These are phyloP conservation scores for Drosophila histrio DNA, from an alignment of 2,888 invertebrate species.

Conservation along the genomic window DNA sequence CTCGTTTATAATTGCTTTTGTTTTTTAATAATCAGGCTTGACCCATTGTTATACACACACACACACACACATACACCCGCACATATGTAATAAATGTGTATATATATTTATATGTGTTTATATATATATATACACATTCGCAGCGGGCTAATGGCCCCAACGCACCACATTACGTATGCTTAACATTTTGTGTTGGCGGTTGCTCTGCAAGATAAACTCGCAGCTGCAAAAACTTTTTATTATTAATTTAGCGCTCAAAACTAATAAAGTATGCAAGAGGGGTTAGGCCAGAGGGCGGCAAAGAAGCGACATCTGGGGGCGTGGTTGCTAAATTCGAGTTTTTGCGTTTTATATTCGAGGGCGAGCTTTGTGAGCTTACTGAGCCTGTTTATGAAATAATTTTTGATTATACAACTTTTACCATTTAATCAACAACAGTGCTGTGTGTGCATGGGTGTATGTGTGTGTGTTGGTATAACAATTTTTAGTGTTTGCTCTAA, in stretches of 20 bases:
- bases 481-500: slow-evolving; percentile 17
- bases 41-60: slow-evolving; percentile 47
- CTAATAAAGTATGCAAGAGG: slow-evolving; percentile 65
- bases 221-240: slow-evolving; percentile 61
- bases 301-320: neutral
- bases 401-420: slow-evolving; percentile 66
- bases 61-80: neutral
- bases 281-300: neutral
- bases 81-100: neutral
- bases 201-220: slow-evolving; percentile 59
- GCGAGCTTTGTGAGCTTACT: slow-evolving; percentile 32
- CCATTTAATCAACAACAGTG: slow-evolving; percentile 48
- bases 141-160: slow-evolving; percentile 43
- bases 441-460: neutral
- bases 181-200: slow-evolving; percentile 54
- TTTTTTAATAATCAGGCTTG: slow-evolving; percentile 73
- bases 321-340: slow-evolving; percentile 5
- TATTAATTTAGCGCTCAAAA: slow-evolving; percentile 73
- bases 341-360: slow-evolving; percentile 23
- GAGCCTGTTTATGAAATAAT: slow-evolving; percentile 63
- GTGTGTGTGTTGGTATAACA: slow-evolving; percentile 14
- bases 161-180: slow-evolving; percentile 61
- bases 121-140: neutral
- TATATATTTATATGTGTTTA: slow-evolving; percentile 7
- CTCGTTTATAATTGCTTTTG: slow-evolving; percentile 72